A percentile compares a stretch with the other conserved stretches of the same genome.
Conservation (phyloP, 2,797 vertebrate species). For the Vespertilio murinus region DNA sequence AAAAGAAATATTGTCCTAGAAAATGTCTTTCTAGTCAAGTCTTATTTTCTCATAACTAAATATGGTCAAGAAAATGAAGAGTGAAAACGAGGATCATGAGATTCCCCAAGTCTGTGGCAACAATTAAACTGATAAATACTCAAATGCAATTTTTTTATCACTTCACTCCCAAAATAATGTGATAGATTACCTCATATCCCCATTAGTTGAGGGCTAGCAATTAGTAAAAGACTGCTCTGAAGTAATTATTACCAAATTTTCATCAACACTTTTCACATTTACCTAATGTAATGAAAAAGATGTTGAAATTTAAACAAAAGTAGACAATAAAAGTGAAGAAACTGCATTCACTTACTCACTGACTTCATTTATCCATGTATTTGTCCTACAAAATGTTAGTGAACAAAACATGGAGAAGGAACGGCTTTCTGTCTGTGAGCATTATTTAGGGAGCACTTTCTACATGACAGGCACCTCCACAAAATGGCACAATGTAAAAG, state of each 20-base stretch:
- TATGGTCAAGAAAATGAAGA: neutral
- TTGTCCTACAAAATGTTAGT: neutral
- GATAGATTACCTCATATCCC: neutral
- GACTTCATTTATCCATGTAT: neutral
- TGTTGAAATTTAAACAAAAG: neutral
- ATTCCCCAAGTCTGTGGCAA: neutral
- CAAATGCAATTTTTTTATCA: neutral
- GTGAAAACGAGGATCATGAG: neutral
- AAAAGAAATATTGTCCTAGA: neutral
- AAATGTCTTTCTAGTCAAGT: neutral
- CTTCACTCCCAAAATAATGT: neutral
- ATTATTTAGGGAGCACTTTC: neutral
- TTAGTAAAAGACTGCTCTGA: neutral
- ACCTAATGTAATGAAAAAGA: neutral
- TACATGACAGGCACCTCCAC: neutral
- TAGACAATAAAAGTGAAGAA: neutral
- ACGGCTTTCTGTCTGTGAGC: neutral
- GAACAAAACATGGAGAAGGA: neutral
- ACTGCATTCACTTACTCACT: neutral
- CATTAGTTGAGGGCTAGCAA: neutral
- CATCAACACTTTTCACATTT: neutral
- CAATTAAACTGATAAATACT: neutral
- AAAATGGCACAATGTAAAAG: neutral
- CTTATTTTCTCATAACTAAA: neutral
- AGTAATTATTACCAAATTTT: neutral